Evolutionary conservation across 2,113 vertebrate species (phyloP).

Genomic region (Dicentrarchus labrax): DNA sequence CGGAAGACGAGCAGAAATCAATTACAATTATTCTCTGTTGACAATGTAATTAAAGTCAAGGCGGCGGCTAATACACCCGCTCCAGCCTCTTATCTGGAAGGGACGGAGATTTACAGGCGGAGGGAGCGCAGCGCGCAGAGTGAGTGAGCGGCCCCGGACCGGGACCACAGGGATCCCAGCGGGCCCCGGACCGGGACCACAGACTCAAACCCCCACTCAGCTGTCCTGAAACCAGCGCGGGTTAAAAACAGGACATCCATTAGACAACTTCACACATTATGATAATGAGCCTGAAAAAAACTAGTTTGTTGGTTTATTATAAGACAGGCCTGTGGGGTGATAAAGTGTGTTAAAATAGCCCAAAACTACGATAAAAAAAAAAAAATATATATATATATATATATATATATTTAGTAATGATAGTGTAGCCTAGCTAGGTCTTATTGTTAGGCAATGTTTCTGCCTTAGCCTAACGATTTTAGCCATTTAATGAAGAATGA

Average conservation of each 20-base stretch:
- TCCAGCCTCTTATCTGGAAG: slow-evolving; percentile 83
- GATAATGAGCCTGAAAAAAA: not conserved
- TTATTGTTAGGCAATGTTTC: too few species aligned
- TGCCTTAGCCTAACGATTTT: not conserved
- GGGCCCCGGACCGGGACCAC: slow-evolving; percentile 7
- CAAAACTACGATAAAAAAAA: too few species aligned
- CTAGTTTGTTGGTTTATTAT: not conserved
- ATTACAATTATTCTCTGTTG: slow-evolving; percentile 96
- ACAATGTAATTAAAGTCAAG: slow-evolving; percentile 94
- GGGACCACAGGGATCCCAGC: not conserved
- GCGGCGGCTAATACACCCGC: slow-evolving; percentile 80
- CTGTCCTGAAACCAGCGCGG: not conserved
- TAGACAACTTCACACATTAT: not conserved
- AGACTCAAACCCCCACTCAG: not conserved
- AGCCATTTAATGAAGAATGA: too few species aligned
- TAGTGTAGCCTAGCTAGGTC: too few species aligned
- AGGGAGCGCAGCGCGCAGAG: slow-evolving; percentile 52
- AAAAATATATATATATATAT: too few species aligned
- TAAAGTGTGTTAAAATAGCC: not conserved
- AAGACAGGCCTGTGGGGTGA: not conserved
- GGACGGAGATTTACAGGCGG: slow-evolving; percentile 85
- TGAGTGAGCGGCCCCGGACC: slow-evolving; percentile 28
- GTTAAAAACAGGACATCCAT: not conserved
- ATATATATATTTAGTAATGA: too few species aligned
- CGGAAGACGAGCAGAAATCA: slow-evolving; percentile 87